phyloP scores from a whole-genome alignment of 2,888 invertebrate species.

The Chrysotoxum bicinctum region DNA sequence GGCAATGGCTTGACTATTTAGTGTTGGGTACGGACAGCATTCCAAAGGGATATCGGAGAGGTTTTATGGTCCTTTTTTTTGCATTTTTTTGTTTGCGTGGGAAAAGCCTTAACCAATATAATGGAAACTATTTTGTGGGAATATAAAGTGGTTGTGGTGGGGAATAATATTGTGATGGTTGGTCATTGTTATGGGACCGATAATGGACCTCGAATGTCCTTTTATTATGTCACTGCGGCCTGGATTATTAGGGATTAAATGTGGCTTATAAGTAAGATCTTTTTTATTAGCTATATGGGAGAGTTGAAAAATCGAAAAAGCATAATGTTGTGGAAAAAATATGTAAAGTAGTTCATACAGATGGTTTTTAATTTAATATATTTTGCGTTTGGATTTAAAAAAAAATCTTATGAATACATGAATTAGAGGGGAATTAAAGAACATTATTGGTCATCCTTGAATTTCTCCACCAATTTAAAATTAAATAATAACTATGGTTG shows the following conservation, averaged over 20 bases:
- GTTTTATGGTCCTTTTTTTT: conserved; percentile 32
- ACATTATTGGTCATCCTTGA: too few species aligned
- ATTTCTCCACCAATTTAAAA: too few species aligned
- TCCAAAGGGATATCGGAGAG: conserved; percentile 38
- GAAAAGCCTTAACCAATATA: conserved; percentile 10
- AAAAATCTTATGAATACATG: too few species aligned
- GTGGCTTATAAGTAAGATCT: conserved; percentile 17
- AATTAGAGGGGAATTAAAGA: too few species aligned
- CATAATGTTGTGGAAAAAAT: not conserved
- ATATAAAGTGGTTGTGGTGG: conserved; percentile 19
- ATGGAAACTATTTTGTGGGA: conserved; percentile 4
- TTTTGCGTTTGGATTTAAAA: not conserved
- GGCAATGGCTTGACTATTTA: not conserved
- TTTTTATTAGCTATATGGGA: not conserved
- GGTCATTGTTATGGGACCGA: conserved; percentile 29
- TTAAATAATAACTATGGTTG: too few species aligned
- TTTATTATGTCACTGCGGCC: conserved; percentile 13
- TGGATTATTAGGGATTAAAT: conserved; percentile 45
- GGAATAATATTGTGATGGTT: conserved; percentile 27
- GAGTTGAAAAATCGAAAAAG: not conserved
- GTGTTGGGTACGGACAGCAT: conserved; percentile 9
- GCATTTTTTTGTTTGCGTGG: conserved; percentile 10
- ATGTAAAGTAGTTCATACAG: not conserved
- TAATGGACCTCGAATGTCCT: conserved; percentile 48
- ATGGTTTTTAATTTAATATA: not conserved